A percentile compares a stretch with the other conserved stretches of the same genome.
These are phyloP conservation scores for Rugalucina vietnamica DNA, from an alignment of 2,888 invertebrate genomes.

Conservation along the genomic window DNA sequence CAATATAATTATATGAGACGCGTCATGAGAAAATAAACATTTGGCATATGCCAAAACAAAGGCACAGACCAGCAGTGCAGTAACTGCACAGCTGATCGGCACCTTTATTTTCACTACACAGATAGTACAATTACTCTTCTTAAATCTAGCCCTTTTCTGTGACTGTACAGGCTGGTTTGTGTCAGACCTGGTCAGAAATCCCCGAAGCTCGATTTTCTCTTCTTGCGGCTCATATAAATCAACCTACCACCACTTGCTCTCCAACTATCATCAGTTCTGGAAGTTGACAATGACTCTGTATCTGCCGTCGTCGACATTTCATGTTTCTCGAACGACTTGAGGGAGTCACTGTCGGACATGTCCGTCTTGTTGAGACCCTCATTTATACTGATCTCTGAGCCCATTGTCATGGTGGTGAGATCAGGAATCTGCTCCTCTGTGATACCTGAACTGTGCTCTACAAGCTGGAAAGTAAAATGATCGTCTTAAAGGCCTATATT, in stretches of 20 bases:
- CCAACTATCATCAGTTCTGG: conserved; percentile 39
- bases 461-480: conserved; percentile 48
- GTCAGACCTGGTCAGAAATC: too few species aligned
- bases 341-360: conserved; percentile 60
- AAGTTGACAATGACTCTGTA: conserved; percentile 21
- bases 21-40: too few species aligned
- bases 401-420: conserved; percentile 63
- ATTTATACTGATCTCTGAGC: conserved; percentile 63
- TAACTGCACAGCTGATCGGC: too few species aligned
- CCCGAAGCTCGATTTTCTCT: too few species aligned
- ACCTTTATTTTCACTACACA: too few species aligned
- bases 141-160: too few species aligned
- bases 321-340: conserved; percentile 70
- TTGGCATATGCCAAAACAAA: too few species aligned
- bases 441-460: conserved; percentile 64
- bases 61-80: too few species aligned
- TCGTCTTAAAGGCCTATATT: too few species aligned
- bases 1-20: too few species aligned
- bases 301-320: conserved; percentile 56
- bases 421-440: conserved; percentile 66
- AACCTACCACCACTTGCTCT: conserved; percentile 18
- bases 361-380: conserved; percentile 58
- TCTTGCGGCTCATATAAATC: not conserved
- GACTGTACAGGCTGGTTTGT: too few species aligned
- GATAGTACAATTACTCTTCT: too few species aligned